Base-by-base conservation (phyloP, 2,797 vertebrate genomes). In the Salarias fasciatus region DNA sequence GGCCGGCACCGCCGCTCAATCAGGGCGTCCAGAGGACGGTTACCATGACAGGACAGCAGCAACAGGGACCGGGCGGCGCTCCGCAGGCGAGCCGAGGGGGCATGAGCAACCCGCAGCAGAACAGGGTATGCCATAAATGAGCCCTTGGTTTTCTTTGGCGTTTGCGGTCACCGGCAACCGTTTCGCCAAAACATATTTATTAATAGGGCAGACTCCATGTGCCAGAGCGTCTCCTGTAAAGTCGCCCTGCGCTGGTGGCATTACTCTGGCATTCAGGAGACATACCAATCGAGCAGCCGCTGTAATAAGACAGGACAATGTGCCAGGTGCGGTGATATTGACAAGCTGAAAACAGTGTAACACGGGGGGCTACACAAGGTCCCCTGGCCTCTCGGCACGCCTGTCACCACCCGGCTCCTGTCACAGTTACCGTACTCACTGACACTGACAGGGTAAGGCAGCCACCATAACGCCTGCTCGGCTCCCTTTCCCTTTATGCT, bases 1-100 rank as follows among this genome's bases (percentile, higher is more conserved):
- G 85, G 63, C 47, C 84, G 1, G 48, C 63, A 49, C 28, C 83
- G 33, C 85, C 82, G 1, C 59, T 77, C 69, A 94, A 92, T 84
- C 94, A 88, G 82, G 90, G 91, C 52, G 80, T 93, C 61, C 86
- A 93, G 61, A 92, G 96, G 87, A 99, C 96, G 93, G 95, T 98
- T 78, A 96, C 95, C 12, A 88, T 97, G 77, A 44, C 86, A 31
- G 85, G 76, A 30, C 92, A 91, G 69, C 94, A 89, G 62, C 91
- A 91, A 69, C 93, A 91, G 66, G 91, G 82, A 79, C 86, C 70
- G 59, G 76, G 54, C 9, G 74, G 42, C 71, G 24, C 79, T 33
- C 80, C 77, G 9, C 88, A 78, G 63, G 80, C 75, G 41, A 54
- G 94, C 86, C 93, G 88, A 84, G 95, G 90, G 68, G 93, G 89